These are phyloP conservation scores for Dasyprocta punctata DNA, from an alignment of 2,113 vertebrate species.

Conservation along the genomic window DNA sequence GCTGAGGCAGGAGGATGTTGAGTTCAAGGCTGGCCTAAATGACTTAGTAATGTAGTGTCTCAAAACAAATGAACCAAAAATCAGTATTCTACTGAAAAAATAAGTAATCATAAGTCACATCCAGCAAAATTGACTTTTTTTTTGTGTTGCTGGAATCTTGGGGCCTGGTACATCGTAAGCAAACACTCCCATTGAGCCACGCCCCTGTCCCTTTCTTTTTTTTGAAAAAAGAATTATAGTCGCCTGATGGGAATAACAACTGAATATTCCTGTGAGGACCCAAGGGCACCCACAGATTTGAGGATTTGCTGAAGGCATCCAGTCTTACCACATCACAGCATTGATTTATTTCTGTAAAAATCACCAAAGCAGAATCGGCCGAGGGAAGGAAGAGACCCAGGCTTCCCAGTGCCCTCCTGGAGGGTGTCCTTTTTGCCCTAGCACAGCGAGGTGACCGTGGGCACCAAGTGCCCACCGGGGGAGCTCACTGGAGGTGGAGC, in stretches of 20 bases:
- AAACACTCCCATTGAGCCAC: neutral
- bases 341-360: neutral
- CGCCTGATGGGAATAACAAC: neutral
- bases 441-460: no score
- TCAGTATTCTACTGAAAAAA: neutral
- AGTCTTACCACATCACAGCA: neutral
- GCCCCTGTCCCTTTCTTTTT: neutral
- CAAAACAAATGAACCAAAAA: no score
- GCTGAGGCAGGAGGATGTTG: no score
- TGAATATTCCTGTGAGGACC: neutral
- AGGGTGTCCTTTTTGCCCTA: neutral
- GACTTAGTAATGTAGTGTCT: no score
- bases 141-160: neutral
- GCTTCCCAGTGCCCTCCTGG: neutral
- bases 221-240: conserved; percentile 3
- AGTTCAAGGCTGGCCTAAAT: no score
- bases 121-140: neutral
- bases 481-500: neutral
- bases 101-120: neutral
- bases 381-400: neutral
- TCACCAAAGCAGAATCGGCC: neutral
- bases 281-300: neutral
- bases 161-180: neutral
- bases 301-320: neutral
- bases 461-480: neutral